phyloP scores from a whole-genome alignment of 2,797 vertebrate species.

The Falco cherrug region DNA sequence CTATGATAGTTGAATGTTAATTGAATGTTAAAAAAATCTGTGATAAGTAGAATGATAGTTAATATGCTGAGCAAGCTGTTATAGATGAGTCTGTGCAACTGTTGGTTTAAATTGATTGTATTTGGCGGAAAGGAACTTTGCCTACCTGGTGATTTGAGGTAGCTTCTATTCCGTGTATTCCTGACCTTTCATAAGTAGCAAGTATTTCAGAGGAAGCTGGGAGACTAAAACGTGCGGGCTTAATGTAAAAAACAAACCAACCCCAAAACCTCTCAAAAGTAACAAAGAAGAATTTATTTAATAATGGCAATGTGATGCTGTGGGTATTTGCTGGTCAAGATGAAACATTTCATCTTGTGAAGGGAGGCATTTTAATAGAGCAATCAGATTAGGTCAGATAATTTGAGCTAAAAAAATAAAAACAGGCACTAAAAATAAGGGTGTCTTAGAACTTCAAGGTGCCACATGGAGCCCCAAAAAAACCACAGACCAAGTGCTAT shows the following conservation, averaged over 20 bases:
- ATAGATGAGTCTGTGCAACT: neutral
- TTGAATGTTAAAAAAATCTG: too few relatives aligned
- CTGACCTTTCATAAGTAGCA: neutral
- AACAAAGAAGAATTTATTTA: neutral
- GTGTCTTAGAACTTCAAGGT: neutral
- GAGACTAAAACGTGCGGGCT: neutral
- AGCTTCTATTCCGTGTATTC: neutral
- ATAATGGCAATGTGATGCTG: neutral
- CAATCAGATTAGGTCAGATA: neutral
- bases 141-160: neutral
- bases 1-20: neutral
- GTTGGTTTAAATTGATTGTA: neutral
- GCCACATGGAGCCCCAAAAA: neutral
- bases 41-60: neutral
- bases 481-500: neutral
- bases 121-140: neutral
- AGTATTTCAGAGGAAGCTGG: neutral
- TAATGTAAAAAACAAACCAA: neutral
- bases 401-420: neutral
- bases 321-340: neutral
- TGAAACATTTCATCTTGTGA: neutral
- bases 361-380: neutral
- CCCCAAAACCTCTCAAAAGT: neutral
- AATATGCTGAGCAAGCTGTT: neutral
- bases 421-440: neutral